phyloP scores from a whole-genome alignment of 2,797 vertebrate species.

The Falco concolor region DNA sequence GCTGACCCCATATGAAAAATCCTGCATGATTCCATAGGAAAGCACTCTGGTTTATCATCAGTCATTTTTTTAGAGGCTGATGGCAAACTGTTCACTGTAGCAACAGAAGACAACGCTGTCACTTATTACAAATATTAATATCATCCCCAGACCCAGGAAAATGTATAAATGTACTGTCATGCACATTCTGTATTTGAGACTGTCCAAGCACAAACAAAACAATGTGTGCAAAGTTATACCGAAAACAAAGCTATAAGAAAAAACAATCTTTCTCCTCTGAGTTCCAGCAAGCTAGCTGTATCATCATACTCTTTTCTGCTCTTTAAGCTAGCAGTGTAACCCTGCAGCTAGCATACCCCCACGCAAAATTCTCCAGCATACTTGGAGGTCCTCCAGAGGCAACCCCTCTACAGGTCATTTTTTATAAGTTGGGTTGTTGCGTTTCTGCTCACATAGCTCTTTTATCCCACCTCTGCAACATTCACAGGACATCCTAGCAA shows the following conservation, averaged over 20 bases:
- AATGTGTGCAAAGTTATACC: fast-evolving
- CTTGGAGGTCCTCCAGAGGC: neutral
- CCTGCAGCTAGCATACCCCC: neutral
- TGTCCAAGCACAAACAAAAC: neutral
- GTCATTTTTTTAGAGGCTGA: neutral
- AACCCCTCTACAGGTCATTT: neutral
- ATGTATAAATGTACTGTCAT: neutral
- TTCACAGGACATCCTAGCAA: neutral
- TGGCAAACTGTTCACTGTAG: neutral
- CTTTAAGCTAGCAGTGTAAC: neutral
- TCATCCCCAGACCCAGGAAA: neutral
- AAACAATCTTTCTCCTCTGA: neutral
- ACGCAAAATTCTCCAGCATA: neutral
- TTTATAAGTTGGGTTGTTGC: neutral
- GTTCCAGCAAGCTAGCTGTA: neutral
- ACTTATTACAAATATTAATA: neutral
- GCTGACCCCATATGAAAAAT: neutral
- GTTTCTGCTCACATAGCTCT: neutral
- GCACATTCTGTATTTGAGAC: neutral
- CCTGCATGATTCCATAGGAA: neutral
- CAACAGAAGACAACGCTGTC: neutral
- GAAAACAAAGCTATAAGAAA: neutral
- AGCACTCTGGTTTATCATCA: neutral
- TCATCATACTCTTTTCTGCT: neutral
- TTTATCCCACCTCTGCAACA: neutral